Evolutionary conservation across 2,113 vertebrate species (phyloP), one percentile per base, ranked within the genome.

Genomic region (Chaenocephalus aceratus): DNA sequence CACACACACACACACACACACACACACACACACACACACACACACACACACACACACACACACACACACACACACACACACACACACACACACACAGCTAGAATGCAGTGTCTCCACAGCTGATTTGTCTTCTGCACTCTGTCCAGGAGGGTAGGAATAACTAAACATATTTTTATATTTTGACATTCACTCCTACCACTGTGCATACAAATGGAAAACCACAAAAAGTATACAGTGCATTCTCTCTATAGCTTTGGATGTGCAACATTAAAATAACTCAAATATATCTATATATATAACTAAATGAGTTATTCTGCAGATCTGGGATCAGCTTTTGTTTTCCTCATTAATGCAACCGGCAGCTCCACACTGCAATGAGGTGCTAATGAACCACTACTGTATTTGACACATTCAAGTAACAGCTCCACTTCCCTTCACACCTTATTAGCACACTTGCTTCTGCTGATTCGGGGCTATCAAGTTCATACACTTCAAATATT

Each of bases 261-360:
- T 26, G 23, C 11, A 57, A 57, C 56, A 57, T 6, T n/a, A 41
- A 9, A 56, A 23, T 2, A 69, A 5, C 34, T 44, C 5, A 18
- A 11, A 18, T 59, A 26, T 52, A 13, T 49, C 5, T 41, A 16
- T 18, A 69, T 13, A 18, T 5, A n/a, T 6, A n/a, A 21, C 16
- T 30, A 58, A 3, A 30, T 57, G 14, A 51, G 15, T 51, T 15
- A 15, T 16, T 2, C 34, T 56, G 9, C 30, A 73, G 14, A 60
- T 72, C 21, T 36, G 45, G 34, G 51, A 61, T 73, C 57, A 58
- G 36, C 69, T 44, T 41, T 59, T 54, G 58, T 13, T 34, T 34
- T 61, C 48, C 36, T 72, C 26, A 76, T 65, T 73, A 44, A 60
- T 48, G 58, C 68, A 79, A 62, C 56, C 6, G 45, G 57, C 21